Evolutionary conservation across 1,140 invertebrate genomes (phyloP).

Genomic region (Batillaria attramentaria): DNA sequence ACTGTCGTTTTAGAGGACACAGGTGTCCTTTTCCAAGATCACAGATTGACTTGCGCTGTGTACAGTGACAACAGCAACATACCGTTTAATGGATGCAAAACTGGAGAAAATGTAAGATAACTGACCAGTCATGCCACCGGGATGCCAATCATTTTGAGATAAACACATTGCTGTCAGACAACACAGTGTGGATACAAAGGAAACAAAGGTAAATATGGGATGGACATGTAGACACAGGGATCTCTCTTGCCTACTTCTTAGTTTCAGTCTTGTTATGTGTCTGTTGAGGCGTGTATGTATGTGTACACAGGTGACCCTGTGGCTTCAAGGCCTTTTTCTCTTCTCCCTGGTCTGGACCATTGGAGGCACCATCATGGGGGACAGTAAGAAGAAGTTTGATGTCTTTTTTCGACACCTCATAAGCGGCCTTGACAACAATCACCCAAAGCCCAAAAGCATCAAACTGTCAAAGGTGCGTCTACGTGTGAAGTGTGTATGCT

Average conservation of each 20-base stretch:
- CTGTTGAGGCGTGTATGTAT: not conserved
- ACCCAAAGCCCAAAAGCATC: slow-evolving; percentile 89
- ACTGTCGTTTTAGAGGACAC: too few relatives aligned
- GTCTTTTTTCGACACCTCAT: slow-evolving; percentile 84
- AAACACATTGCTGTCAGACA: not conserved
- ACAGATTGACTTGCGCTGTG: not conserved
- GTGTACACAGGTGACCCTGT: slow-evolving; percentile 66
- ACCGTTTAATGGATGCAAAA: not conserved
- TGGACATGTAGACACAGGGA: not conserved
- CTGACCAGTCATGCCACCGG: not conserved
- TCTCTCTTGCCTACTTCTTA: not conserved
- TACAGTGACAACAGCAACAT: not conserved
- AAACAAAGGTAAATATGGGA: not conserved
- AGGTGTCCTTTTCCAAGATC: too few relatives aligned
- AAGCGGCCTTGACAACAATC: slow-evolving; percentile 79
- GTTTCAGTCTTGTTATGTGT: not conserved
- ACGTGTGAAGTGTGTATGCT: not conserved
- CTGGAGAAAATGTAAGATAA: not conserved
- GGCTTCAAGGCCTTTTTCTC: slow-evolving; percentile 72
- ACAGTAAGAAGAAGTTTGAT: slow-evolving; percentile 80
- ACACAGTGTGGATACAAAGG: not conserved
- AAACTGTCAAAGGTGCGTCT: slow-evolving; percentile 83
- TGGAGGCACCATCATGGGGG: slow-evolving; percentile 69
- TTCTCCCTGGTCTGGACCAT: slow-evolving; percentile 72
- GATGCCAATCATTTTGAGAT: not conserved